Base-by-base conservation (phyloP, 2,797 vertebrate genomes). In the Sphenodon punctatus region DNA sequence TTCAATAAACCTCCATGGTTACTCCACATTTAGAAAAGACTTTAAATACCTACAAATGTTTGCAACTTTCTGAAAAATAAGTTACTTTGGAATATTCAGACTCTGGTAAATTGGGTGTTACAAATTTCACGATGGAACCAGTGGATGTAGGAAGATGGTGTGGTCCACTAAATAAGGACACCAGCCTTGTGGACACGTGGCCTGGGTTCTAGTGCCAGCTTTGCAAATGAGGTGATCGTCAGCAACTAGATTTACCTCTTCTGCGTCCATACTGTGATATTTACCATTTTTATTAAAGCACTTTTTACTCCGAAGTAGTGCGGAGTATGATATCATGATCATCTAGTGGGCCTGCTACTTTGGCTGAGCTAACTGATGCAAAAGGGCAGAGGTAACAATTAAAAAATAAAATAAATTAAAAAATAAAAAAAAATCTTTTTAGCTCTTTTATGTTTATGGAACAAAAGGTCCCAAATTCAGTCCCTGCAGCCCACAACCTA, bases 1-100 rank as follows among this genome's bases (percentile, higher is more conserved):
- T 75, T 91, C 66, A 67, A 45, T 63, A 84, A 74, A 36, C 16
- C 22, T 46, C 72, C 80, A 69, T 77, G 55, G 34, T 77, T 30
- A 67, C 39, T 55, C 8, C 78, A 25, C 25, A 43, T 61, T 80
- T 65, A 66, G 70, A 71, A 87, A 66, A 30, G 5, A 64, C 36
- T 71, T 83, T 75, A 55, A 80, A 56, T 5, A 56, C 13, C 42
- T 75, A 10, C 69, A 82, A 82, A 60, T 64, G 30, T 60, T 67
- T 42, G 66, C 66, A 84, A 32, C 16, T 65, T 10, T 36, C 53
- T 41, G 51, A 49, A 46, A 78, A 80, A 30, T 32, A 87, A 75
- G 38, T 67, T 69, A 63, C 49, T 58, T 0, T 0, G 17, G 39
- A 7, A 12, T 41, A 14, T 20, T 76, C 71, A 81, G 46, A 32